Evolutionary conservation across 2,888 invertebrate species (phyloP).

Genomic region (Mesopsocus fuscifrons): DNA sequence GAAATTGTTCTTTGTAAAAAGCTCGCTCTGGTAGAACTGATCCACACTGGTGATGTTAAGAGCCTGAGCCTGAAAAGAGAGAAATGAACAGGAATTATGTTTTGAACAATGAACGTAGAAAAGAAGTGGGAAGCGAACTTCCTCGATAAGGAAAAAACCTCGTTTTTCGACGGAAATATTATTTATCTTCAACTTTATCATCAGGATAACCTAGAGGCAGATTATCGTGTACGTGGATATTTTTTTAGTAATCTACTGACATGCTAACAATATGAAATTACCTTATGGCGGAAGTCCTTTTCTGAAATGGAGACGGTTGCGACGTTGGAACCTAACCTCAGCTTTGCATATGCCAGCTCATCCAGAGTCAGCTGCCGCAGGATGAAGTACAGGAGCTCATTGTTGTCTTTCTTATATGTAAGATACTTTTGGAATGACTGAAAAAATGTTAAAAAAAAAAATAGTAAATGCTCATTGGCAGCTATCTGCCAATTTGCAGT

Average conservation of each 20-base stretch:
- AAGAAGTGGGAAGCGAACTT: too few relatives aligned
- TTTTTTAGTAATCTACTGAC: too few relatives aligned
- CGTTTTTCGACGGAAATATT: too few relatives aligned
- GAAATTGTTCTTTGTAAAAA: constrained; percentile 80
- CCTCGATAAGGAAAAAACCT: too few relatives aligned
- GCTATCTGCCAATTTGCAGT: not conserved
- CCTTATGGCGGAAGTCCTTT: constrained; percentile 59
- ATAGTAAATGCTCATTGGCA: not conserved
- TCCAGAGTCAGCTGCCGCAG: constrained; percentile 84
- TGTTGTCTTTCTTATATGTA: constrained; percentile 85
- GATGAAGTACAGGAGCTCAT: constrained; percentile 87
- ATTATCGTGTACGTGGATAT: too few relatives aligned
- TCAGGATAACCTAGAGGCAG: too few relatives aligned
- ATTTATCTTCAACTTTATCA: too few relatives aligned
- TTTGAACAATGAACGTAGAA: not conserved
- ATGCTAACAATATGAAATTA: too few relatives aligned
- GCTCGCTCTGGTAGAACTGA: constrained; percentile 76
- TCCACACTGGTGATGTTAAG: constrained; percentile 76
- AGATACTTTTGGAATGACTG: constrained; percentile 89
- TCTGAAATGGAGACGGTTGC: constrained; percentile 65
- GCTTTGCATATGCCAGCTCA: constrained; percentile 66
- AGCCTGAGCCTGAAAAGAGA: constrained; percentile 58
- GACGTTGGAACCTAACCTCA: constrained; percentile 39
- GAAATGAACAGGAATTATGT: not conserved
- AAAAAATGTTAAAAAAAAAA: constrained; percentile 22